Percentiles rank a stretch among this genome's conserved stretches.
These are phyloP conservation scores for Sarcophilus harrisii DNA, from an alignment of 2,797 vertebrate species.

Conservation along the genomic window DNA sequence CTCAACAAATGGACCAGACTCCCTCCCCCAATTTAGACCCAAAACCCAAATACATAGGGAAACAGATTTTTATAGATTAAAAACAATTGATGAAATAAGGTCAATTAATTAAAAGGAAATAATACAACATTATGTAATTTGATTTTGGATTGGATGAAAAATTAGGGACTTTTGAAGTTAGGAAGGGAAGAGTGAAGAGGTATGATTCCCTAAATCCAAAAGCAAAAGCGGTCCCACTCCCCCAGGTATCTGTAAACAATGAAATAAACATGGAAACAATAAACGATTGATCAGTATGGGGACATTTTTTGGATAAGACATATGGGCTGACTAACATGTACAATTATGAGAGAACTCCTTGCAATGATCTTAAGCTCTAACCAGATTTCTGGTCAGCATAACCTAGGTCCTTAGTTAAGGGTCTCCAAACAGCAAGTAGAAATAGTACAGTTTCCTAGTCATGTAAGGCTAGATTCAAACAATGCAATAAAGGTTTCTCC, in stretches of 20 bases:
- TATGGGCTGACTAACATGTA: background rate
- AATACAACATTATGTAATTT: too few species aligned
- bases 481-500: background rate
- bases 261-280: background rate
- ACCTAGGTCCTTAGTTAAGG: background rate
- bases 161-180: background rate
- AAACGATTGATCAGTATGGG: background rate
- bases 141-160: background rate
- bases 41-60: background rate
- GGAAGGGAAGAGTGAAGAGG: background rate
- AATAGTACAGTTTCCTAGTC: background rate
- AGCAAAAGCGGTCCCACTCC: background rate
- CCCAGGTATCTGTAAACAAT: background rate
- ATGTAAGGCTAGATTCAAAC: background rate
- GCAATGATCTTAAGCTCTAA: background rate
- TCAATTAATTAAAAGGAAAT: too few species aligned
- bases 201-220: background rate
- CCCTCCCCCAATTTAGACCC: background rate
- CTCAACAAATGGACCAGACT: background rate
- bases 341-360: background rate
- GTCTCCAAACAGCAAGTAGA: background rate
- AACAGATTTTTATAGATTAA: background rate
- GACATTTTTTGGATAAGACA: background rate
- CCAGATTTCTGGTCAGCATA: background rate
- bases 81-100: background rate